Evolutionary conservation across 2,113 vertebrate species (phyloP), one percentile per base, ranked within the genome.

Genomic region (Mirounga angustirostris): DNA sequence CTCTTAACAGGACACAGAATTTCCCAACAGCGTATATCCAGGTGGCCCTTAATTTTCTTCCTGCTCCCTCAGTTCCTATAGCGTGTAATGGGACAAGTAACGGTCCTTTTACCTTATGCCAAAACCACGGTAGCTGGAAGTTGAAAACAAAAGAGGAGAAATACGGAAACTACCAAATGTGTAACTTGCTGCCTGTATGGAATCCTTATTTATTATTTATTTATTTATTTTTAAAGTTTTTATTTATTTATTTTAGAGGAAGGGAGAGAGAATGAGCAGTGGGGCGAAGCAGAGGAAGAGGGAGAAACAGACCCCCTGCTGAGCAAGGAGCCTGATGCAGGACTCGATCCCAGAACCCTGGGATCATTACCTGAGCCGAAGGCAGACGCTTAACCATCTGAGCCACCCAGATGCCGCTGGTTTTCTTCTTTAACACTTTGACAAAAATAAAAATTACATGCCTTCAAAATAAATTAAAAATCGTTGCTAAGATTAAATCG

Each of bases 201-300:
- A n/a, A 73, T 92, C 95, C 33, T 95, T 96, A 50, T n/a, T 81
- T 43, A 78, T 63, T 63, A 6, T 63, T 63, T 65, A 65, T 65
- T 65, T 63, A 30, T 28, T 63, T 63, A 28, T 30, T 65, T 52
- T 65, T 13, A 65, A 65, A 65, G 28, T 30, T 30, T 65, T 65
- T 30, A 65, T 65, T 65, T 30, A 65, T 54, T 15, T 54, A 4
- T 65, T 65, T 65, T 30, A 14, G 63, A 65, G 63, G 30, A 28
- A 65, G 28, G 14, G 26, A 63, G 61, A 52, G 52, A 54, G 52
- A 30, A 30, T 5, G 30, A 65, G 63, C 63, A 65, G 63, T 65
- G 1, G 13, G 28, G 26, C 6, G 28, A 5, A 65, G 63, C 28
- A 63, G 61, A 30, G 52, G 52, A 14, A 54, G 61, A 30, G 26